These are phyloP conservation scores for Emys orbicularis DNA, from an alignment of 2,797 vertebrate genomes.

Conservation along the genomic window DNA sequence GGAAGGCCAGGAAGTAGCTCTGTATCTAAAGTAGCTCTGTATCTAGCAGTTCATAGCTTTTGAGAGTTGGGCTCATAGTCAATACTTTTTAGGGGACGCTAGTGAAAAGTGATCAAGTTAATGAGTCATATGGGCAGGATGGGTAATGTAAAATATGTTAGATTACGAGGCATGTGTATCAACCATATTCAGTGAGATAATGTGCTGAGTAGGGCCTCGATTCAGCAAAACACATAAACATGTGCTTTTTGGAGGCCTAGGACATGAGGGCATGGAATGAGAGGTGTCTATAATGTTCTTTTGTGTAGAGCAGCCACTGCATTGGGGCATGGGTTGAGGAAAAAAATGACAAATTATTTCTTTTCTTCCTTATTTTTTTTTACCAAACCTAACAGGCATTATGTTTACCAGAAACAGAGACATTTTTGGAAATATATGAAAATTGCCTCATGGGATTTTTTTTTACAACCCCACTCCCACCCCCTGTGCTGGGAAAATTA, in stretches of 20 bases:
- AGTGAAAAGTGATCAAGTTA: not conserved
- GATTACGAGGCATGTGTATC: not conserved
- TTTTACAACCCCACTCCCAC: not conserved
- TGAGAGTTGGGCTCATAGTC: not conserved
- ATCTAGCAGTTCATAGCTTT: not conserved
- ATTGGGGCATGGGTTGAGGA: not conserved
- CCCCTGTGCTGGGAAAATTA: not conserved
- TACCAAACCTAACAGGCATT: not conserved
- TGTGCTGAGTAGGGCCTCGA: not conserved
- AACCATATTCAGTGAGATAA: not conserved
- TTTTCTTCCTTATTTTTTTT: not conserved
- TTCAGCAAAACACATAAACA: slow-evolving; percentile 4
- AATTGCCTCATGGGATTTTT: not conserved
- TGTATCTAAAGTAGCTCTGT: not conserved
- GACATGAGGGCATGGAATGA: not conserved
- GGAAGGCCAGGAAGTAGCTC: not conserved
- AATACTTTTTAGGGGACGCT: not conserved
- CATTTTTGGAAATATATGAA: not conserved
- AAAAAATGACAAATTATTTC: not conserved
- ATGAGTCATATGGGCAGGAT: not conserved
- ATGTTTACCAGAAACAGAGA: not conserved
- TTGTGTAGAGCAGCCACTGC: not conserved
- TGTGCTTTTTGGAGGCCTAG: accelerated
- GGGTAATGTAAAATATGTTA: not conserved
- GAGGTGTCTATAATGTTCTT: not conserved